Evolutionary conservation across 1,140 invertebrate species (phyloP), one percentile per base, ranked within the genome.

Genomic region (Aphelenchoides fujianensis): DNA sequence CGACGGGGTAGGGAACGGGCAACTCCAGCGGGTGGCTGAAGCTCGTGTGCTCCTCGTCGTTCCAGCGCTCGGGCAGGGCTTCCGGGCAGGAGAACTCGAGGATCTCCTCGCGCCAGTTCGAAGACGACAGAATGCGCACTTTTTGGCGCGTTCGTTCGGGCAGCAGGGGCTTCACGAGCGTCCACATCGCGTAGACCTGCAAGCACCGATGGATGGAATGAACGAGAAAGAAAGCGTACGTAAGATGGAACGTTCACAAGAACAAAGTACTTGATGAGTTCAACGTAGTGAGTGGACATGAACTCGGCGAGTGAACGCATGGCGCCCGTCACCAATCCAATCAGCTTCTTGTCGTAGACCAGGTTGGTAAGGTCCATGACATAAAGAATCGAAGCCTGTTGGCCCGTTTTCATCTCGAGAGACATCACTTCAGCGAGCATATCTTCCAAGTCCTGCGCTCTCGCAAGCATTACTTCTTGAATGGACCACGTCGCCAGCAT

Each of bases 281-380:
- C 79, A 12, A 81, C 79, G 54, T 81, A 81, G 66, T 81, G 79
- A 16, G 72, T 69, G 2, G 79, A 68, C 79, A 81, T 81, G 63
- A 79, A 81, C 62, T 82, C 79, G 23, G 74, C 54, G 23, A 81
- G 41, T 2, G 68, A 34, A 36, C 72, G 53, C 48, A 81, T 52
- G 1, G 77, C 53, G 19, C 79, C 79, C 7, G 72, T 74, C 30
- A 81, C 70, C 55, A 81, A 68, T 48, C 61, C 70, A 30, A 70
- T 74, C 2, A 81, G 73, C 9, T 70, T 72, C 41, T 79, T 79
- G 66, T 82, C 72, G 66, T 79, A 81, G 37, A 75, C 52, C 2
- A 81, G 54, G 30, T 72, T 75, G 30, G 69, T 73, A 57, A 82
- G 57, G 37, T 81, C 79, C 80, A 81, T 79, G 31, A 80, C 77